Evolutionary conservation across 2,113 vertebrate genomes (phyloP).

Genomic region (Parotia lawesii): DNA sequence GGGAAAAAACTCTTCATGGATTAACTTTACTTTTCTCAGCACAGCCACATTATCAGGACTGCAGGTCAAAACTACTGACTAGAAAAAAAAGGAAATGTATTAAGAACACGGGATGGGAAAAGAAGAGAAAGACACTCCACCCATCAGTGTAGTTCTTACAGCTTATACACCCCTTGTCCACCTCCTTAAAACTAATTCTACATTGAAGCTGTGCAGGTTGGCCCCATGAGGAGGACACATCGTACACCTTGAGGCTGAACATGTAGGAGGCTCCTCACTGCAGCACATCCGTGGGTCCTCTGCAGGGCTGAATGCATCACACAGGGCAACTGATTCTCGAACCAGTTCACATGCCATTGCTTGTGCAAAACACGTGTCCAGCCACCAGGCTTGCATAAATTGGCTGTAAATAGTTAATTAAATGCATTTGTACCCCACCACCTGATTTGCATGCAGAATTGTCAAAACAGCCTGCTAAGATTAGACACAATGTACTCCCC

Average conservation of each 20-base stretch:
- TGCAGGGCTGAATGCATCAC: neutral
- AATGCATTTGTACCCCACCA: constrained; percentile 65
- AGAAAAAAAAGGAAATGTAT: neutral
- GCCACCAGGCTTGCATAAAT: constrained; percentile 55
- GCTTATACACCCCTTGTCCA: neutral
- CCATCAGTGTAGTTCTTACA: neutral
- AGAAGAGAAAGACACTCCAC: rapidly evolving
- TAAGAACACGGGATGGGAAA: neutral
- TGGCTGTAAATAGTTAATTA: constrained; percentile 64
- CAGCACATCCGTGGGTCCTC: neutral
- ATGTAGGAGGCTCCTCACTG: neutral
- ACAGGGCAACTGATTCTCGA: neutral
- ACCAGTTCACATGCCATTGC: constrained; percentile 36
- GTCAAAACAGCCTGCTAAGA: constrained; percentile 59
- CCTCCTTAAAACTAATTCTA: neutral
- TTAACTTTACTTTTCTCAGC: neutral
- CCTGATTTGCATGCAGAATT: constrained; percentile 65
- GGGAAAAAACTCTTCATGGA: rapidly evolving
- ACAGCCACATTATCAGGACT: neutral
- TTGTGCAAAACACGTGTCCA: constrained; percentile 55
- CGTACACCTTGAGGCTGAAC: neutral
- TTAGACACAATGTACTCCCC: constrained; percentile 62
- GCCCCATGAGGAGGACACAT: neutral
- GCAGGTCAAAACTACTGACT: neutral
- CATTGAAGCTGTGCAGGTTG: neutral